A percentile compares a stretch with the other conserved stretches of the same genome.
phyloP scores from a whole-genome alignment of 2,888 invertebrate genomes.

The Ochropleura plecta region DNA sequence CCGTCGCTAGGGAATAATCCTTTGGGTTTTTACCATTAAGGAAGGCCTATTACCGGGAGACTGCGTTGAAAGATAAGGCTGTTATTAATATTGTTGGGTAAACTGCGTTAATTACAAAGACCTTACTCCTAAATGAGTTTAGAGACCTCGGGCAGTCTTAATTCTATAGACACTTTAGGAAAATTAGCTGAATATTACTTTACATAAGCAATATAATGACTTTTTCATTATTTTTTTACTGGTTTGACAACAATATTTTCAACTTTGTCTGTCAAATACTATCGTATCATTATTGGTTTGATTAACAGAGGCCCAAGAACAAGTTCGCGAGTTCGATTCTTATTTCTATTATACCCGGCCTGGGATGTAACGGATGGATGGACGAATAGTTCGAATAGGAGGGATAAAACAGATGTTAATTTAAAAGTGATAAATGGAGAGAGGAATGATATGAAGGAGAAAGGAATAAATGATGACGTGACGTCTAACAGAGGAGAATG shows the following conservation, averaged over 20 bases:
- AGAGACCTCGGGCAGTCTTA: slow-evolving; percentile 6
- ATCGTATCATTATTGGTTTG: not conserved
- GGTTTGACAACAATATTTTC: not conserved
- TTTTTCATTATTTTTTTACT: slow-evolving; percentile 1
- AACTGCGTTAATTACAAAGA: slow-evolving; percentile 56
- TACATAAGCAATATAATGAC: not conserved
- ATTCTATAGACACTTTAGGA: slow-evolving; percentile 5
- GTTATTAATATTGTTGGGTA: slow-evolving; percentile 46
- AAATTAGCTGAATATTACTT: slow-evolving; percentile 34
- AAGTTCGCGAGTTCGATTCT: no score
- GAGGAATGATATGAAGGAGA: no score
- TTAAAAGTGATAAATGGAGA: no score
- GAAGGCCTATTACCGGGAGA: slow-evolving; percentile 20
- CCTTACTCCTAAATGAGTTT: slow-evolving; percentile 52
- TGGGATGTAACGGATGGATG: no score
- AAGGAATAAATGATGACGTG: no score
- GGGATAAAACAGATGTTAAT: no score
- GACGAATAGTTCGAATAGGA: no score
- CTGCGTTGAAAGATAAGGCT: slow-evolving; percentile 53
- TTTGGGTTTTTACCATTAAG: slow-evolving; percentile 27
- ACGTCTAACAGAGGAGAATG: no score
- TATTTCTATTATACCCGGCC: no score
- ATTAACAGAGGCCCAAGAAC: not conserved
- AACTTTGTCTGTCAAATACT: not conserved
- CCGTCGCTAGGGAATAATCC: slow-evolving; percentile 12